Conservation (phyloP, 1,140 invertebrate species). For the Sycophaga agraensis region DNA sequence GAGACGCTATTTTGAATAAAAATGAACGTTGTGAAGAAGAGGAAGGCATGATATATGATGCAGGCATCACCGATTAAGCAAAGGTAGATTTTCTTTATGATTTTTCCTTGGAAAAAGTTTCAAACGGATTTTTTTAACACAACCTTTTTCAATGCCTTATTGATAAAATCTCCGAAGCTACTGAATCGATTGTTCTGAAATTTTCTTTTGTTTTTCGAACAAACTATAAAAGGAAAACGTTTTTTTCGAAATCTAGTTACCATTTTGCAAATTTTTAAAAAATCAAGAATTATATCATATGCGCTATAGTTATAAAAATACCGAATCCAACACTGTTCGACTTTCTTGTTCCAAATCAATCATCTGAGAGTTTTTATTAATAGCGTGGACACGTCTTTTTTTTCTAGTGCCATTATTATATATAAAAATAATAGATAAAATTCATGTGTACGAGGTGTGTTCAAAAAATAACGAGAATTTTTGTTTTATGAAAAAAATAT, state of each 20-base stretch:
- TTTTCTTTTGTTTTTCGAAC: slow-evolving; percentile 2
- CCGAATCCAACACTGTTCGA: not conserved
- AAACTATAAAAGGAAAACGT: not conserved
- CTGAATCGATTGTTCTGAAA: slow-evolving; percentile 20
- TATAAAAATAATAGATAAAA: no score
- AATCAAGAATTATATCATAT: not conserved
- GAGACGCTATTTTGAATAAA: slow-evolving; percentile 11
- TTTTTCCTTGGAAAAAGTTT: slow-evolving; percentile 6
- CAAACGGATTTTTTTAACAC: slow-evolving; percentile 13
- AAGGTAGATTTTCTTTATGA: not conserved
- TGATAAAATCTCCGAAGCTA: slow-evolving; percentile 21
- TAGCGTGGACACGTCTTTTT: not conserved
- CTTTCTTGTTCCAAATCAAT: slow-evolving; percentile 4
- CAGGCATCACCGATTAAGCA: slow-evolving; percentile 16
- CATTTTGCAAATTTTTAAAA: slow-evolving; percentile 1
- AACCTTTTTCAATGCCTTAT: slow-evolving; percentile 13
- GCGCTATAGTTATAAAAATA: slow-evolving; percentile 4
- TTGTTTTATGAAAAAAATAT: no score
- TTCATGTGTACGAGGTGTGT: no score
- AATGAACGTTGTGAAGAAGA: slow-evolving; percentile 17
- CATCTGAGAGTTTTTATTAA: not conserved
- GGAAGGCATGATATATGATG: slow-evolving; percentile 5
- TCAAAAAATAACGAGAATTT: no score
- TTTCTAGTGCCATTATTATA: no score
- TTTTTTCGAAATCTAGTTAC: not conserved